Conservation (phyloP, 2,888 invertebrate genomes). For the Acanthosepion lycidas region DNA sequence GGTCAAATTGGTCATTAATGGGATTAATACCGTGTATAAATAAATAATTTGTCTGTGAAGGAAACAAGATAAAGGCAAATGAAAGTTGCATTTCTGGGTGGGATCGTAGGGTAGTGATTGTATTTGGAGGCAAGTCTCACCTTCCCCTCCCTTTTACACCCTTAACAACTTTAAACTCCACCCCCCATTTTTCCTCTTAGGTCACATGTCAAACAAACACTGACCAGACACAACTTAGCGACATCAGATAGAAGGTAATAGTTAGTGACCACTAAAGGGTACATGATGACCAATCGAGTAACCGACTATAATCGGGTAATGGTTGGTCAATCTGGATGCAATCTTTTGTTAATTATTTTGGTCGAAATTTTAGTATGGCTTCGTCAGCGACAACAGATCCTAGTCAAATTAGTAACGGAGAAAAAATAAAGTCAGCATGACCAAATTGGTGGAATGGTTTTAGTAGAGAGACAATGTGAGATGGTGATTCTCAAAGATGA, state of each 20-base stretch:
- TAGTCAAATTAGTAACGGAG: neutral
- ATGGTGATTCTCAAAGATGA: neutral
- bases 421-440: neutral
- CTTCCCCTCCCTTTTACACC: neutral
- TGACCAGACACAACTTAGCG: neutral
- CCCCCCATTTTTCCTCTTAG: neutral
- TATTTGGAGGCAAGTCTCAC: neutral
- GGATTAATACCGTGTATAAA: neutral
- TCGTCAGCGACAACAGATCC: neutral
- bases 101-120: neutral
- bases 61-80: neutral
- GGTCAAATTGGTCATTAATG: constrained; percentile 22
- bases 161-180: neutral
- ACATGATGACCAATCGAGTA: neutral
- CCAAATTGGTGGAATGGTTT: neutral
- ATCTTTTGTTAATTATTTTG: neutral
- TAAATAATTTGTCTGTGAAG: neutral
- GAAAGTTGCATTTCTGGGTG: neutral
- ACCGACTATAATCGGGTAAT: neutral
- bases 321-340: neutral
- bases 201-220: constrained; percentile 20
- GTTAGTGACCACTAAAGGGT: neutral
- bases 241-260: constrained; percentile 11
- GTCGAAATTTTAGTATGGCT: neutral
- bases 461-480: neutral